Evolutionary conservation across 2,888 invertebrate genomes (phyloP).

Genomic region (Hemaris fuciformis): DNA sequence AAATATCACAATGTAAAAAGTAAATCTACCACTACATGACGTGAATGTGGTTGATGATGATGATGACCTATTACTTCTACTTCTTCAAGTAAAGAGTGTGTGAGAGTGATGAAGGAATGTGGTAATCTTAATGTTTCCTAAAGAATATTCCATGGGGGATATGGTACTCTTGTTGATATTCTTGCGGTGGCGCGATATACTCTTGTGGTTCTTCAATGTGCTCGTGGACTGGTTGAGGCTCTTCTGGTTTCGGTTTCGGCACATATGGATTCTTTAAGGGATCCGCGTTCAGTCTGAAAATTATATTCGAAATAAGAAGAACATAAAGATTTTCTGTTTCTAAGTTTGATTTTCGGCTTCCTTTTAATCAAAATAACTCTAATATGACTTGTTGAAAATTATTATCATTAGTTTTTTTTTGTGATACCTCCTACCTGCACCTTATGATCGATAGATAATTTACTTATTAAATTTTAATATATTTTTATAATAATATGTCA

Average conservation of each 20-base stretch:
- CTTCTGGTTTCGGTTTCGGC: conserved; percentile 86
- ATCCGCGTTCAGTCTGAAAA: conserved; percentile 87
- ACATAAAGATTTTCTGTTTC: no score
- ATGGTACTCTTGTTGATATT: conserved; percentile 5
- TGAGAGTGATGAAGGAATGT: not conserved
- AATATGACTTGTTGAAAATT: no score
- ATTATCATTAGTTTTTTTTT: no score
- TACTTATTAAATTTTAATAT: no score
- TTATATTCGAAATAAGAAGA: no score
- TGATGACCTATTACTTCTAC: not conserved
- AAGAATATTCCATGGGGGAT: conserved; percentile 27
- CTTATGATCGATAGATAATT: no score
- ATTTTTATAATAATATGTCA: no score
- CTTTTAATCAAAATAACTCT: no score
- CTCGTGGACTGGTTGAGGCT: conserved; percentile 36
- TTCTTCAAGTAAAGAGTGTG: not conserved
- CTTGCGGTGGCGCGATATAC: not conserved
- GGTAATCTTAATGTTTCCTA: conserved; percentile 14
- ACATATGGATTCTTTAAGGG: conserved; percentile 90
- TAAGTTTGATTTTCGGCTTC: no score
- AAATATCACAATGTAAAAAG: not conserved
- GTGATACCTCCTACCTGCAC: no score
- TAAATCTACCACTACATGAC: not conserved
- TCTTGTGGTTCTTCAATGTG: not conserved
- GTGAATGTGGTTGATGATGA: not conserved